Conservation (phyloP, 1,140 invertebrate genomes). For the Armadillidium nasatum region DNA sequence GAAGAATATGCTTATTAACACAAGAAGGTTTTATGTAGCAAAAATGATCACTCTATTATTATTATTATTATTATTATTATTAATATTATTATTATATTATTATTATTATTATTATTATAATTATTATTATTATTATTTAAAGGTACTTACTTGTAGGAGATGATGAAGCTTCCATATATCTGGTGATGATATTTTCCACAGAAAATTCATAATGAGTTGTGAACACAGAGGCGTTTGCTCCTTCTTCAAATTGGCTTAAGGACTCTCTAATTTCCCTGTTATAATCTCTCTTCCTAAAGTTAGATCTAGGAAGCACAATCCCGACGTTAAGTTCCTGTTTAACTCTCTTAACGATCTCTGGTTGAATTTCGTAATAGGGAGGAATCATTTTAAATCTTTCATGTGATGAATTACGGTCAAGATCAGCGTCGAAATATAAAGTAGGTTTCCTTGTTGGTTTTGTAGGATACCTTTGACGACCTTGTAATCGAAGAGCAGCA, state of each 20-base stretch:
- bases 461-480: background rate
- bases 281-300: conserved; percentile 25
- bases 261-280: conserved; percentile 17
- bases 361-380: background rate
- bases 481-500: background rate
- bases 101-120: too few relatives aligned
- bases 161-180: conserved; percentile 14
- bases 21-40: too few relatives aligned
- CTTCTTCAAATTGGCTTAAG: conserved; percentile 8
- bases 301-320: conserved; percentile 22
- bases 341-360: background rate
- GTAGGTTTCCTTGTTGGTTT: background rate
- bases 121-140: background rate
- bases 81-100: too few relatives aligned
- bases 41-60: too few relatives aligned
- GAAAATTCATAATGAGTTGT: conserved; percentile 19
- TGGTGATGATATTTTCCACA: conserved; percentile 22
- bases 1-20: too few relatives aligned
- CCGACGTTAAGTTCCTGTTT: conserved; percentile 21
- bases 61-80: too few relatives aligned
- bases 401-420: background rate
- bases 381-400: background rate
- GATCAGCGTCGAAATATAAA: background rate
- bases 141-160: conserved; percentile 25
- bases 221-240: background rate